Conservation (phyloP, 2,113 vertebrate genomes). For the Epinephelus moara region DNA sequence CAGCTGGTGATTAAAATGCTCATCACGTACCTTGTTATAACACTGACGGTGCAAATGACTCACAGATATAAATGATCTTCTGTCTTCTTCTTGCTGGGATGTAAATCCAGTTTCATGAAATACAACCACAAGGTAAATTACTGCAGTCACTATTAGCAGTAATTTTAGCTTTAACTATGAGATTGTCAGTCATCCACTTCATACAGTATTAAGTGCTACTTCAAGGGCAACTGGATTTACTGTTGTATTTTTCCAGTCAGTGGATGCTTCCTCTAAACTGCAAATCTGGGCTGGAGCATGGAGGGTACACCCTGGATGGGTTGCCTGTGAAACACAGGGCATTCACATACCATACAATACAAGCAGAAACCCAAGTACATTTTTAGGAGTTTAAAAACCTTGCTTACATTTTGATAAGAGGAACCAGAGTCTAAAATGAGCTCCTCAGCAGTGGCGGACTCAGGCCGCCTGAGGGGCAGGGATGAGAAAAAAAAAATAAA, state of each 20-base stretch:
- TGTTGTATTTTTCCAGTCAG: neutral
- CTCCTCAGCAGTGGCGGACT: too few relatives aligned
- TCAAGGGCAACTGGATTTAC: neutral
- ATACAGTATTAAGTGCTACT: neutral
- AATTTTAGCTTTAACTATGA: neutral
- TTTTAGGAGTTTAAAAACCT: too few relatives aligned
- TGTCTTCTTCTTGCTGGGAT: neutral
- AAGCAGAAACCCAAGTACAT: too few relatives aligned
- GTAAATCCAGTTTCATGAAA: neutral
- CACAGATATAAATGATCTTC: neutral
- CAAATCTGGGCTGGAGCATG: neutral
- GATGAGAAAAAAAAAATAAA: too few relatives aligned
- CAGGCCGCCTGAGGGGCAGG: too few relatives aligned
- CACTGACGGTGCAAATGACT: neutral
- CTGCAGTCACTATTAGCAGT: neutral
- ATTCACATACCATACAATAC: too few relatives aligned
- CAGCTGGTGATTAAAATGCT: neutral
- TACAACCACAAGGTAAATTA: neutral
- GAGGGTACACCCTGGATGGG: too few relatives aligned
- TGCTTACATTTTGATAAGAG: too few relatives aligned
- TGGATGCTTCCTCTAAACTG: neutral
- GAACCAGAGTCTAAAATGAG: too few relatives aligned
- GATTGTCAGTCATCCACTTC: neutral
- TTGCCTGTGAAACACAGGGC: too few relatives aligned
- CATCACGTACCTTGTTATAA: neutral